Evolutionary conservation across 2,888 invertebrate species (phyloP), one percentile per base, ranked within the genome.

Genomic region (Blastobasis adustella): DNA sequence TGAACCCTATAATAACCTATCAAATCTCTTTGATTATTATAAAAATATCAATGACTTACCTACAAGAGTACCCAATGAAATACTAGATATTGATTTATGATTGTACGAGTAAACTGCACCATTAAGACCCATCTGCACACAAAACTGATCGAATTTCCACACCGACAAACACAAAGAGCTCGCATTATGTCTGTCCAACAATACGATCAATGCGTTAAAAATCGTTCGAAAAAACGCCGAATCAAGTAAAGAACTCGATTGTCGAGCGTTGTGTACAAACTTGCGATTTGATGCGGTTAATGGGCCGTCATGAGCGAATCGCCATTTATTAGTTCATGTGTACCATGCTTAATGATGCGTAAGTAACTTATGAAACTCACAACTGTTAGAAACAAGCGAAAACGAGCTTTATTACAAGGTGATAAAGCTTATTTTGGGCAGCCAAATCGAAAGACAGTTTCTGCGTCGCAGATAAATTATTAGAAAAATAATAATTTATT

Each of bases 71-170:
- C 23, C 3, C 23, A 23, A 23, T 23, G 23, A 3, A 23, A 23
- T 23, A 23, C 23, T 23, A 23, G 23, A 46, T 49, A 53, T 63
- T 82, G 81, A 84, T 85, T 83, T 84, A 84, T 83, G 63, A 66
- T 65, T 72, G 70, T 71, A 23, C 63, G 66, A 57, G 69, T 73
- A 73, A 73, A 77, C 61, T 67, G 59, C 51, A 61, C 67, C 68
- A 79, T 77, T 76, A 73, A 58, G 59, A 56, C 61, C 71, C 81
- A 83, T 84, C 77, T 83, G 83, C 76, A 68, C 67, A 73, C 71
- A 81, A 79, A 81, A 77, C 82, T 79, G 82, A 85, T 85, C 75
- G 75, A 85, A 84, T 85, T 86, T 87, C 82, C 82, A 85, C 85
- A 74, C 83, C 73, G 74, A 67, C 65, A 60, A 66, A 63, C 59